phyloP scores from a whole-genome alignment of 2,113 vertebrate genomes.

The Varanus salvator region DNA sequence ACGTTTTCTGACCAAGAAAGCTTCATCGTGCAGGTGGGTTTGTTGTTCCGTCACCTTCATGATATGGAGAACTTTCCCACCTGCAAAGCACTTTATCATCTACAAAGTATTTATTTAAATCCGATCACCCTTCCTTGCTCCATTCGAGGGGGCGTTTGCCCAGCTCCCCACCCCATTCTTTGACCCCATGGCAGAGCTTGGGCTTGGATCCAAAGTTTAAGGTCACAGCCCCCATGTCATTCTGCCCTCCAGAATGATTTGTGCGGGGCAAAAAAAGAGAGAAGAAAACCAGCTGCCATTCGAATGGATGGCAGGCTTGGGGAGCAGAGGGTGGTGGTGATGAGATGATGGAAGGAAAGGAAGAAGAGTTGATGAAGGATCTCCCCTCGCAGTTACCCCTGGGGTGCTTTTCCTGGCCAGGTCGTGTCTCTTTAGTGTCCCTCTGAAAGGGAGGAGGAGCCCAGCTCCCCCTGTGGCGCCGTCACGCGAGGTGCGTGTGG shows the following conservation, averaged over 20 bases:
- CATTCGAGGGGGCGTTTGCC: neutral
- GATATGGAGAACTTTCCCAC: neutral
- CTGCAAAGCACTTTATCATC: neutral
- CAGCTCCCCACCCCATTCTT: too few species aligned
- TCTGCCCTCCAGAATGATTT: neutral
- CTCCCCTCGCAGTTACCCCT: neutral
- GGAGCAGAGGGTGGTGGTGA: neutral
- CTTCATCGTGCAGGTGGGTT: neutral
- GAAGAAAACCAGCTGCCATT: neutral
- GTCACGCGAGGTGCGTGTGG: neutral
- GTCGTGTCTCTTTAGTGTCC: neutral
- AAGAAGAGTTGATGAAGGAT: neutral
- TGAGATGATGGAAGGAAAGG: too few species aligned
- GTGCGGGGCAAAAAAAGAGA: neutral
- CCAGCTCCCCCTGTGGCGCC: neutral
- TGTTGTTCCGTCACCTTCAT: neutral
- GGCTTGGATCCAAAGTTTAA: neutral
- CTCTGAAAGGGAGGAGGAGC: neutral
- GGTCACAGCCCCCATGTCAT: neutral
- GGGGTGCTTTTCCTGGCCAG: neutral
- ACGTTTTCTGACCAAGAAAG: too few species aligned
- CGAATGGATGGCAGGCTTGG: neutral
- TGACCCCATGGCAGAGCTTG: neutral
- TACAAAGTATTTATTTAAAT: neutral
- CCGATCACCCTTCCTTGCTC: neutral